Evolutionary conservation across 2,113 vertebrate genomes (phyloP), one percentile per base, ranked within the genome.

Genomic region (Lophochroa leadbeateri): DNA sequence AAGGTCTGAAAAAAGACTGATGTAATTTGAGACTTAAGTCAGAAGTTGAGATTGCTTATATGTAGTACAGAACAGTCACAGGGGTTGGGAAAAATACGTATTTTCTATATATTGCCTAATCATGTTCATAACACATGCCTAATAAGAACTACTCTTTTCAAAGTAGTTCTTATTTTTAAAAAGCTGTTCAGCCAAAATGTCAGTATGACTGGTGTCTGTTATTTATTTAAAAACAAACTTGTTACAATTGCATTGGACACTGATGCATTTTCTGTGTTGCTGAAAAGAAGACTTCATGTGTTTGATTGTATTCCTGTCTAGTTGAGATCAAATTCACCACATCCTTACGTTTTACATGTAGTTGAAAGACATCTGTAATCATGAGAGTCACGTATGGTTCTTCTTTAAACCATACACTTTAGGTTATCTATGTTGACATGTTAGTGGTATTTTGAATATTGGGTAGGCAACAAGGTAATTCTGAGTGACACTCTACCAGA

Each of bases 381-480:
- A 53, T 79, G 19, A 35, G 33, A 82, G 76, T 94, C 47, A 43
- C 49, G 82, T 81, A 70, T 25, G 50, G 65, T 88, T 95, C 37
- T 86, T 92, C 39, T 71, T 95, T 47, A 86, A 96, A 57, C 52
- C 69, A 24, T 76, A 72, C 28, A 25, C 53, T 71, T 71, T 70
- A 75, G 92, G 82, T 80, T 94, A 78, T 75, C 17, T 37, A 55
- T 46, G 65, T 95, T 96, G 95, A 86, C 53, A 6, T 50, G 21
- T 72, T 70, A 47, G 57, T 82, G 9, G 2, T 80, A 65, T 76
- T 53, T n/a, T 93, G 89, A 95, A 81, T 93, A 83, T 35, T 68
- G 74, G 75, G 25, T 53, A 83, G 63, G 29, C 91, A 75, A 93
- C 74, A 91, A 77, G 15, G 4, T 97, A 95, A 94, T 96, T 91